These are phyloP conservation scores for Philonicus albiceps DNA, from an alignment of 2,888 invertebrate species.

Conservation along the genomic window DNA sequence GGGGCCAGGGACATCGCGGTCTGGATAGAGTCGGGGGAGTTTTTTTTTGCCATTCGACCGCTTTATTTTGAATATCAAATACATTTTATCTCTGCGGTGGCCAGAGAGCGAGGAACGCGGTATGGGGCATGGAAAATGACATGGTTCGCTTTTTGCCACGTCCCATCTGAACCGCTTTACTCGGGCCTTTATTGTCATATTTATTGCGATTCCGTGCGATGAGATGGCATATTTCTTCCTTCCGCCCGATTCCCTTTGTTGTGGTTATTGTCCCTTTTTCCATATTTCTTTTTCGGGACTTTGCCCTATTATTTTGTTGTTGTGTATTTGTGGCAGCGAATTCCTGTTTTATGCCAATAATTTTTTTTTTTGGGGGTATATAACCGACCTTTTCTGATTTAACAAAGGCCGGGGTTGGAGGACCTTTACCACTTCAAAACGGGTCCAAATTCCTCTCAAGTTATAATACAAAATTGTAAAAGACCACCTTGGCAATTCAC, in stretches of 20 bases:
- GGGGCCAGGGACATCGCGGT: not conserved
- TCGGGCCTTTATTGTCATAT: constrained; percentile 47
- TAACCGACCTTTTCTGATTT: not conserved
- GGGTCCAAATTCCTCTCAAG: not conserved
- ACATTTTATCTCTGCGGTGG: constrained; percentile 28
- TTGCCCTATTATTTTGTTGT: not conserved
- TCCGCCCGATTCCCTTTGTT: constrained; percentile 35
- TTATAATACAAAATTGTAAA: not conserved
- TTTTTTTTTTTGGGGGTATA: not conserved
- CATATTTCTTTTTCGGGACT: not conserved
- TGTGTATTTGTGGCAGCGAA: not conserved
- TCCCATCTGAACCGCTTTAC: constrained; percentile 13
- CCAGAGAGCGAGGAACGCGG: not conserved
- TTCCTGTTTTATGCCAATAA: not conserved
- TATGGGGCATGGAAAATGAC: constrained; percentile 33
- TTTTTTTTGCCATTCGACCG: constrained; percentile 35
- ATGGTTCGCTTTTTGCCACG: constrained; percentile 38
- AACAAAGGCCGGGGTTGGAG: not conserved
- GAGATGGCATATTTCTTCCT: constrained; percentile 46
- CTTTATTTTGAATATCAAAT: constrained; percentile 43
- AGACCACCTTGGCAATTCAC: not conserved
- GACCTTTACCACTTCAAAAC: not conserved
- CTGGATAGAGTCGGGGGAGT: not conserved
- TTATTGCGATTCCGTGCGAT: constrained; percentile 48
- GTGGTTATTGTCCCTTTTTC: constrained; percentile 38